phyloP scores from a whole-genome alignment of 2,797 vertebrate species.

The Tamandua tetradactyla region DNA sequence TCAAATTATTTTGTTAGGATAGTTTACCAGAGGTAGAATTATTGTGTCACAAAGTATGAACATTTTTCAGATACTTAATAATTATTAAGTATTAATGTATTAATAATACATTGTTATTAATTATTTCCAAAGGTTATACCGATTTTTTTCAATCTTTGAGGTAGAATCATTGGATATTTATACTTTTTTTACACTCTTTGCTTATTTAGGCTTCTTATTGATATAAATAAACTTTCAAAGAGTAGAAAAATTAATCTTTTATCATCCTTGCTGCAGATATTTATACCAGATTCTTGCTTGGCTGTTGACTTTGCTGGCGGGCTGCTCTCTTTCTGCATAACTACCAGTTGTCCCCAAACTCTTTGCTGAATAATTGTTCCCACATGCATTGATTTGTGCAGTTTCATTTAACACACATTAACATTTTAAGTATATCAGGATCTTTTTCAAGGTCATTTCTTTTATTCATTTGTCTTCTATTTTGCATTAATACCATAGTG shows the following conservation, averaged over 20 bases:
- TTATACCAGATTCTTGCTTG: conserved; percentile 9
- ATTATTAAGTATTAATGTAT: too few relatives aligned
- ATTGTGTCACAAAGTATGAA: background rate
- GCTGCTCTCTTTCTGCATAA: background rate
- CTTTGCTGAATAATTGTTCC: background rate
- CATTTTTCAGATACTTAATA: conserved; percentile 10
- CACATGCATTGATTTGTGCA: background rate
- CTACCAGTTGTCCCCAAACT: background rate
- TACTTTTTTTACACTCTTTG: conserved; percentile 16
- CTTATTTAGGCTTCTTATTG: conserved; percentile 36
- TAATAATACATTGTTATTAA: too few relatives aligned
- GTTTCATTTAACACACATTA: background rate
- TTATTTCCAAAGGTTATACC: background rate
- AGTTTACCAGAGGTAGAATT: conserved; percentile 28
- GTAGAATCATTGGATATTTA: background rate
- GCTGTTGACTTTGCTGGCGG: background rate
- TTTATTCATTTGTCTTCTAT: conserved; percentile 13
- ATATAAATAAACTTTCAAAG: conserved; percentile 31
- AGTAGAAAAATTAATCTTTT: conserved; percentile 4
- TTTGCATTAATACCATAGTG: conserved; percentile 28
- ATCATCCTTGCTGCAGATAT: conserved; percentile 15
- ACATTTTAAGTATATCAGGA: background rate
- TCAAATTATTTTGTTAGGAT: conserved; percentile 34
- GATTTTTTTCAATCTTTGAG: background rate
- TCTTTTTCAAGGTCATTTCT: conserved; percentile 23